Percentiles rank a stretch among this genome's conserved stretches.
phyloP scores from a whole-genome alignment of 2,113 vertebrate genomes.

The Muscicapa adusta region DNA sequence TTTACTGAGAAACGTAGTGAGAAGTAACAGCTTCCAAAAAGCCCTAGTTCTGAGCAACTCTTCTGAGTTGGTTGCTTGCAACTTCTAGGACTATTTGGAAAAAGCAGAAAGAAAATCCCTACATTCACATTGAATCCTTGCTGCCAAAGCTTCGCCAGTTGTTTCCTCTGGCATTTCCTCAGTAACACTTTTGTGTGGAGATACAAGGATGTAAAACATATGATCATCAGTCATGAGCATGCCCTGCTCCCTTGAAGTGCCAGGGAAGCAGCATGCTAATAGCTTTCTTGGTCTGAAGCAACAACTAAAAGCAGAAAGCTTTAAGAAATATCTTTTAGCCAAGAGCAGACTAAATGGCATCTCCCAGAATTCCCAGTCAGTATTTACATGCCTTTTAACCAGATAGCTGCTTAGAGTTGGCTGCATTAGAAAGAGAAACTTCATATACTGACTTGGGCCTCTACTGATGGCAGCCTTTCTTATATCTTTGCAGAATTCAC shows the following conservation, averaged over 20 bases:
- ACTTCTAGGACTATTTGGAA: background rate
- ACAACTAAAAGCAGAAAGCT: background rate
- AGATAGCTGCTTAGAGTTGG: background rate
- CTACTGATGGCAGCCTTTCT: background rate
- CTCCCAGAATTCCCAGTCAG: background rate
- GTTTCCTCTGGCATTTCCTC: background rate
- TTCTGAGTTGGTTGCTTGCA: background rate
- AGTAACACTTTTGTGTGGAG: background rate
- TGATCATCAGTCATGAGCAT: background rate
- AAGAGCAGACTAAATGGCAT: background rate
- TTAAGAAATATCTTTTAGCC: background rate
- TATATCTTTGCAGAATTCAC: background rate
- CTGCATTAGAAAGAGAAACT: background rate
- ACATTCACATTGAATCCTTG: background rate
- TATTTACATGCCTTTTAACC: background rate
- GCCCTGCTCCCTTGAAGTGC: background rate
- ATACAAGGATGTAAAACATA: background rate
- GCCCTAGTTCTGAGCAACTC: background rate
- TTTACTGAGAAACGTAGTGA: background rate
- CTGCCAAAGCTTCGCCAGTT: background rate
- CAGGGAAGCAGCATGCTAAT: background rate
- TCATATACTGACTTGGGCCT: background rate
- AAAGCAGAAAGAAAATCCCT: background rate
- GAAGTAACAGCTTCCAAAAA: background rate
- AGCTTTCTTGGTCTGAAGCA: background rate